Base-by-base conservation (phyloP, 2,113 vertebrate genomes). In the Sardina pilchardus region DNA sequence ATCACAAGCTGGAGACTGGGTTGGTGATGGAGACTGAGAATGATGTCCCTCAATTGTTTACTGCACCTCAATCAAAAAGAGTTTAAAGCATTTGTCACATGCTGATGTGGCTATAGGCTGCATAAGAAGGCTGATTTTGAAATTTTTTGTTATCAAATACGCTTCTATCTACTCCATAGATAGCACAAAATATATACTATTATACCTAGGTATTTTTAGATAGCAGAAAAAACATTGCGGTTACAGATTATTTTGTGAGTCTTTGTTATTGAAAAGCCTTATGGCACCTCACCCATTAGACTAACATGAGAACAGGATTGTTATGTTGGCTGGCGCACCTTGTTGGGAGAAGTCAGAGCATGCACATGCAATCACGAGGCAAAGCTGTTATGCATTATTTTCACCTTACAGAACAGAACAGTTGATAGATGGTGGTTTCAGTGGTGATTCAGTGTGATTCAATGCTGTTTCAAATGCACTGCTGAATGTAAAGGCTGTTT, bases 301-400 rank as follows among this genome's bases (percentile, higher is more conserved):
- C 67, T 75, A 75, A 75, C 67, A 30, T 36, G 14, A 36, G 67
- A 75, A 75, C 67, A 75, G 67, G 67, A 34, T 36, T 30, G 67
- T 75, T 75, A 34, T 75, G 67, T 34, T 75, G 10, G 21, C 21
- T n/a, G 59, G 30, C 67, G 36, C 67, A 16, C 67, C 30, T 75
- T 34, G 14, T 14, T 14, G 67, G 30, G 67, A 75, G 67, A 75
- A 75, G 67, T 75, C 67, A 71, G 3, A 14, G 63, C 63, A 71
- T 34, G 26, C 30, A 71, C 24, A 6, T 26, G 5, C 0, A 26
- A 16, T 71, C 67, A 71, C 67, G 10, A 71, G 67, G 67, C 30
- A 71, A 75, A 14, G 10, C 67, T 75, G 67, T 75, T 34, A 71
- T 71, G n/a, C n/a, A n/a, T n/a, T n/a, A 71, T 34, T 71, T 71